phyloP scores from a whole-genome alignment of 37 sponge, comb jelly and placozoan genomes.

The Tethya wilhelma region DNA sequence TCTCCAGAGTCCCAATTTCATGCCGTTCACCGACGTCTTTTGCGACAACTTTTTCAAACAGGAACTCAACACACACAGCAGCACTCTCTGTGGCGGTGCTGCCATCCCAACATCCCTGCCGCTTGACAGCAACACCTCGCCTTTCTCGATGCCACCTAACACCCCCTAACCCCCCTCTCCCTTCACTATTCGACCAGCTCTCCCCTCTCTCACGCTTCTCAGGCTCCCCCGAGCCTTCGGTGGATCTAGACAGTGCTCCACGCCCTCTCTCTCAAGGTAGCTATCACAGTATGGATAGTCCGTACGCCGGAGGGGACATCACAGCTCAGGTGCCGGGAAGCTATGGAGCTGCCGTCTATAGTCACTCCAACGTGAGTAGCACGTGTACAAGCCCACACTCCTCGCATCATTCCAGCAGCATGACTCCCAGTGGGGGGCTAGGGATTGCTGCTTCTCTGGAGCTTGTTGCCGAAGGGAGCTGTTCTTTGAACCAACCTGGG shows the following conservation, averaged over 20 bases:
- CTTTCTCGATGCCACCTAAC: constrained; percentile 6
- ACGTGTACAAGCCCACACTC: constrained; percentile 17
- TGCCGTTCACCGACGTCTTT: constrained; percentile 8
- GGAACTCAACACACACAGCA: neutral
- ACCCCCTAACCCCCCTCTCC: constrained; percentile 44
- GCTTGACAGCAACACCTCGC: neutral
- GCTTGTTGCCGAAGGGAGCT: neutral
- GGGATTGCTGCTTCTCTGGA: constrained; percentile 32
- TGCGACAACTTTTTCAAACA: constrained; percentile 38
- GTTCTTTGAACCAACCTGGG: neutral
- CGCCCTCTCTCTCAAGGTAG: constrained; percentile 8
- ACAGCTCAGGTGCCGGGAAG: neutral
- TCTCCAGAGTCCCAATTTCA: constrained; percentile 20
- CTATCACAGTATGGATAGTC: constrained; percentile 16
- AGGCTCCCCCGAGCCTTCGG: constrained; percentile 26
- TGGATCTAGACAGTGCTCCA: neutral
- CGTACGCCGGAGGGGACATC: neutral
- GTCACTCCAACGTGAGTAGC: neutral
- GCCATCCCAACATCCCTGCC: neutral
- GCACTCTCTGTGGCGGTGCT: neutral
- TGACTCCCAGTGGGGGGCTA: neutral
- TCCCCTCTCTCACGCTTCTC: constrained; percentile 43
- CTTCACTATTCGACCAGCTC: constrained; percentile 44
- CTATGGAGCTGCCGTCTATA: neutral
- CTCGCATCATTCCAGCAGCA: neutral